Conservation (phyloP, 35 echinoderm and acorn worm species). For the Patiria miniata region DNA sequence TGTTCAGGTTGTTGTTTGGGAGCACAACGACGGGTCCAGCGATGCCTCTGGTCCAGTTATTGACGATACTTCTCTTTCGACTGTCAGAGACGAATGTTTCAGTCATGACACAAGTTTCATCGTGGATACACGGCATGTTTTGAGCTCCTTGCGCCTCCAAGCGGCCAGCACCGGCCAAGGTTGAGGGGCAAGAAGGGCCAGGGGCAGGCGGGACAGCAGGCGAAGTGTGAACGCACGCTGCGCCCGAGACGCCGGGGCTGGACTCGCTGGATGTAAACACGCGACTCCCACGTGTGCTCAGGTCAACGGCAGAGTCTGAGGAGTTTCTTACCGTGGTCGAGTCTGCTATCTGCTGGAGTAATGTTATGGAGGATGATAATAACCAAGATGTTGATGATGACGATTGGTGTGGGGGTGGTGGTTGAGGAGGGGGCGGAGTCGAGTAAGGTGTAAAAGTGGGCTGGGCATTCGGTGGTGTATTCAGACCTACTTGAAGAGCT, state of each 20-base stretch:
- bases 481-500: neutral
- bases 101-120: neutral
- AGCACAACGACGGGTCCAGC: neutral
- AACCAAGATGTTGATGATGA: neutral
- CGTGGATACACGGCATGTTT: slow-evolving; percentile 8
- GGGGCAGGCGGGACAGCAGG: neutral
- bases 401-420: neutral
- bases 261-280: slow-evolving; percentile 1
- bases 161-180: neutral
- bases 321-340: neutral
- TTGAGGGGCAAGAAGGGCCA: neutral
- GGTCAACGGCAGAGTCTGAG: neutral
- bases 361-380: neutral
- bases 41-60: neutral
- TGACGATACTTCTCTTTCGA: neutral
- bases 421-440: neutral
- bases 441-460: neutral
- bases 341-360: neutral
- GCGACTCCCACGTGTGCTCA: slow-evolving; percentile 13
- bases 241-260: neutral
- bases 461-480: neutral
- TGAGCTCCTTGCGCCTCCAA: neutral
- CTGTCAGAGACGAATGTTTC: neutral
- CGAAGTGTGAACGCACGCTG: slow-evolving; percentile 13
- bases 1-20: neutral